Evolutionary conservation across 35 echinoderm and acorn worm genomes (phyloP).

Genomic region (Diadema setosum): DNA sequence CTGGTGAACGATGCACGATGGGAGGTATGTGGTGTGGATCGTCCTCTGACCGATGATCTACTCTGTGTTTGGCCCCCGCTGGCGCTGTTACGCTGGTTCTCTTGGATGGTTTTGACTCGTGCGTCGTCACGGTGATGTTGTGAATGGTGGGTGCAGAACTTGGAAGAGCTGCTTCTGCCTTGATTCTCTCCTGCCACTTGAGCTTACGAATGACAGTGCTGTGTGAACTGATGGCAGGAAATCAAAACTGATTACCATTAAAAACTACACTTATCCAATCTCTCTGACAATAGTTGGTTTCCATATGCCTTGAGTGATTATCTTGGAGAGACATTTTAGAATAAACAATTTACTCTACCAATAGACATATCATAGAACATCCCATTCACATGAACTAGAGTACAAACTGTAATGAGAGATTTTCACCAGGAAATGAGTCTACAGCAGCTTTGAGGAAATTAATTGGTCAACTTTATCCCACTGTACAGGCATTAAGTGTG

Average conservation of each 20-base stretch:
- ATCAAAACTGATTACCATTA: neutral
- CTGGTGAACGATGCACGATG: neutral
- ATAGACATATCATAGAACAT: neutral
- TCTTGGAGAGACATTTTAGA: too few relatives aligned
- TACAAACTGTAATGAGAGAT: too few relatives aligned
- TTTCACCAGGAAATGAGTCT: too few relatives aligned
- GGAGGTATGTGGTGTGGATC: neutral
- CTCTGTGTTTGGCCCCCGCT: neutral
- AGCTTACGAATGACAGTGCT: neutral
- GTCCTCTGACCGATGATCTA: neutral
- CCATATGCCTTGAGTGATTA: too few relatives aligned
- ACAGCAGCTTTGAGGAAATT: too few relatives aligned
- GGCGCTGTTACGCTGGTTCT: neutral
- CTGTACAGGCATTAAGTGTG: too few relatives aligned
- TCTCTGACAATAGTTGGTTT: too few relatives aligned
- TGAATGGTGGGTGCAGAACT: slow-evolving; percentile 14
- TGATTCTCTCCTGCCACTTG: slow-evolving; percentile 35
- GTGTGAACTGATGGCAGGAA: slow-evolving; percentile 11
- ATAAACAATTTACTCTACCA: neutral
- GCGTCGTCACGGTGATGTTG: neutral
- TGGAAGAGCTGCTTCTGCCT: slow-evolving; percentile 20
- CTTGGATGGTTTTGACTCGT: neutral
- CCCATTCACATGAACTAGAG: too few relatives aligned
- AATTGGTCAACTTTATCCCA: too few relatives aligned
- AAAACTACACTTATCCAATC: too few relatives aligned